phyloP scores from a whole-genome alignment of 2,113 vertebrate species.

The Erinaceus europaeus region DNA sequence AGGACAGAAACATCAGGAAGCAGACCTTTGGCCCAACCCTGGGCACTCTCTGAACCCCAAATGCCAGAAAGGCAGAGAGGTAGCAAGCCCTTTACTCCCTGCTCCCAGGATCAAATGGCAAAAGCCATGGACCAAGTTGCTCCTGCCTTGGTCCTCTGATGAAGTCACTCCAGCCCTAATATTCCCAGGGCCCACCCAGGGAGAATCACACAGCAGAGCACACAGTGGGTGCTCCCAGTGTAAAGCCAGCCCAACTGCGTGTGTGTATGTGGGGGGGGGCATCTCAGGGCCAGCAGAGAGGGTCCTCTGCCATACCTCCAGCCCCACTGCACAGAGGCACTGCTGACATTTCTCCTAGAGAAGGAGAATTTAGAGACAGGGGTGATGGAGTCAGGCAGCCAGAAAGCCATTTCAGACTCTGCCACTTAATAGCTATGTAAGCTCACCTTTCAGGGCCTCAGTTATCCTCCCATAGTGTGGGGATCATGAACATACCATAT shows the following conservation, averaged over 20 bases:
- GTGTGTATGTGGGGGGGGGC: no score
- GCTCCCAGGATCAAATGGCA: neutral
- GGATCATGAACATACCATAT: neutral
- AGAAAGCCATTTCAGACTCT: neutral
- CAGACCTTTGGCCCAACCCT: neutral
- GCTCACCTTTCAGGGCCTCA: neutral
- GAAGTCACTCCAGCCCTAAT: neutral
- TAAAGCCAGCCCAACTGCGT: neutral
- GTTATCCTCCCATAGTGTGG: neutral
- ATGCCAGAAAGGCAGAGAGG: neutral
- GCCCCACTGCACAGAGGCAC: neutral
- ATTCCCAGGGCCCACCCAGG: neutral
- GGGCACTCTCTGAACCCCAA: neutral
- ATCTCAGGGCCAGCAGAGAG: neutral
- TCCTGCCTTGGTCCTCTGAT: neutral
- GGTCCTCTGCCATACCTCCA: neutral
- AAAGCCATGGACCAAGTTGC: neutral
- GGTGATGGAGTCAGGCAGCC: neutral
- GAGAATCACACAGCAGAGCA: neutral
- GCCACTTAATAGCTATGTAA: neutral
- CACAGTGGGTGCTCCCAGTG: neutral
- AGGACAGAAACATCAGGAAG: neutral
- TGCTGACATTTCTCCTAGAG: neutral
- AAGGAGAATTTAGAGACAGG: neutral
- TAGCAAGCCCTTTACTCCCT: slow-evolving; percentile 38